Evolutionary conservation across 2,113 vertebrate genomes (phyloP).

Genomic region (Silurus glanis): DNA sequence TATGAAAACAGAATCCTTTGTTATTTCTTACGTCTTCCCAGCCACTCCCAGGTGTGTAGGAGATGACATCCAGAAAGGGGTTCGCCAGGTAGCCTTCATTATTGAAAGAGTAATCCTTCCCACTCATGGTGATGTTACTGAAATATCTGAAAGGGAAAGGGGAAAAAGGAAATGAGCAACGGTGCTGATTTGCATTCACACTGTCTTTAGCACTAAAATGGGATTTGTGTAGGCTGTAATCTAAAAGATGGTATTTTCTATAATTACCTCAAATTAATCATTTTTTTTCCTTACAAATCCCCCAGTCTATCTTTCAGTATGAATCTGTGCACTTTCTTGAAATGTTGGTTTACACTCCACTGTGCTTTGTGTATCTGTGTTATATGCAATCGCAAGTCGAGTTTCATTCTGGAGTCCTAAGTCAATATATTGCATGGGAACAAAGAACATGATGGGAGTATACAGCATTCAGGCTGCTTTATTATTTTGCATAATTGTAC

Average conservation of each 20-base stretch:
- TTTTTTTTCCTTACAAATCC: constrained; percentile 28
- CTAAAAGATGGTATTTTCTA: constrained; percentile 27
- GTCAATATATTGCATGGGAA: background rate
- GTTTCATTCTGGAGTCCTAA: background rate
- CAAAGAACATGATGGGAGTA: background rate
- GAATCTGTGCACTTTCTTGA: background rate
- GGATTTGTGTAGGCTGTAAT: background rate
- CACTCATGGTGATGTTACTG: constrained; percentile 90
- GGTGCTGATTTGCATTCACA: background rate
- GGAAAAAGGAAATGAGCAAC: background rate
- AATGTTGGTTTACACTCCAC: background rate
- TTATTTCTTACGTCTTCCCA: constrained; percentile 91
- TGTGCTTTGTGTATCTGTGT: background rate
- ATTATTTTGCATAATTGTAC: background rate
- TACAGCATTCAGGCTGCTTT: background rate
- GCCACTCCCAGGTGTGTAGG: constrained; percentile 84
- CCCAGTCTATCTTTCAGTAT: background rate
- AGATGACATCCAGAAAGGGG: constrained; percentile 90
- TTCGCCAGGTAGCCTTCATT: constrained; percentile 90
- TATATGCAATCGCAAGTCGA: background rate
- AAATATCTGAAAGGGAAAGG: constrained; percentile 79
- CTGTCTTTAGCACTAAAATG: constrained; percentile 10
- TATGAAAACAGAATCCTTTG: constrained; percentile 27
- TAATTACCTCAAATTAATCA: constrained; percentile 40
- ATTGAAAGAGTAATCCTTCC: constrained; percentile 90